phyloP scores from a whole-genome alignment of 2,113 vertebrate species.

The Canis aureus region DNA sequence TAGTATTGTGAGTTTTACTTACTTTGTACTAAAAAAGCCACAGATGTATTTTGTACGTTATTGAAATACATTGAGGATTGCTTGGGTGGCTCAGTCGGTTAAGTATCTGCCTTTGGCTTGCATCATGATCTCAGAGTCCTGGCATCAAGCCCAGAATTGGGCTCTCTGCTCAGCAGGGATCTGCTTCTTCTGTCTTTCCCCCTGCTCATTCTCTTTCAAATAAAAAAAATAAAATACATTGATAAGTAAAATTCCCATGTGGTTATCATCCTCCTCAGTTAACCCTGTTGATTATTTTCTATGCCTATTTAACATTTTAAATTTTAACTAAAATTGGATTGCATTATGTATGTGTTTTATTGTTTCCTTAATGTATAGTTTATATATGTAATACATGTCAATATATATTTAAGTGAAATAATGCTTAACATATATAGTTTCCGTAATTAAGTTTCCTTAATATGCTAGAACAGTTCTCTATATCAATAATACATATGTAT shows the following conservation, averaged over 20 bases:
- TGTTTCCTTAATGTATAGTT: background rate
- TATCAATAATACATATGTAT: background rate
- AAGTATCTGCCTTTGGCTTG: too few relatives aligned
- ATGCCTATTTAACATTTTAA: background rate
- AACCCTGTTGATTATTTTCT: background rate
- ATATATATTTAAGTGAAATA: background rate
- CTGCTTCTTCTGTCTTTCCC: too few relatives aligned
- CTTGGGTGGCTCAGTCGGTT: too few relatives aligned
- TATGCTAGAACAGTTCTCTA: background rate
- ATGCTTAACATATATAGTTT: background rate
- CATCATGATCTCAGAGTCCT: too few relatives aligned
- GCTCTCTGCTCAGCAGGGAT: too few relatives aligned
- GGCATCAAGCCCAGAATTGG: too few relatives aligned
- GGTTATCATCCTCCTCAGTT: background rate
- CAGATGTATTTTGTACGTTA: background rate
- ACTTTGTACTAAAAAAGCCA: background rate
- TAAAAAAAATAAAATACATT: background rate
- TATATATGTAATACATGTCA: background rate
- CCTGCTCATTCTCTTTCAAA: too few relatives aligned
- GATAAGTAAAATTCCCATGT: background rate
- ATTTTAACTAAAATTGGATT: slow-evolving; percentile 8
- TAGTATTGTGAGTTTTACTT: background rate
- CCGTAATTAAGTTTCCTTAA: background rate
- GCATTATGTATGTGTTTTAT: background rate
- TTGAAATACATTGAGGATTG: background rate